Conservation (phyloP, 2,888 invertebrate species). For the Osedax frankpressi region DNA sequence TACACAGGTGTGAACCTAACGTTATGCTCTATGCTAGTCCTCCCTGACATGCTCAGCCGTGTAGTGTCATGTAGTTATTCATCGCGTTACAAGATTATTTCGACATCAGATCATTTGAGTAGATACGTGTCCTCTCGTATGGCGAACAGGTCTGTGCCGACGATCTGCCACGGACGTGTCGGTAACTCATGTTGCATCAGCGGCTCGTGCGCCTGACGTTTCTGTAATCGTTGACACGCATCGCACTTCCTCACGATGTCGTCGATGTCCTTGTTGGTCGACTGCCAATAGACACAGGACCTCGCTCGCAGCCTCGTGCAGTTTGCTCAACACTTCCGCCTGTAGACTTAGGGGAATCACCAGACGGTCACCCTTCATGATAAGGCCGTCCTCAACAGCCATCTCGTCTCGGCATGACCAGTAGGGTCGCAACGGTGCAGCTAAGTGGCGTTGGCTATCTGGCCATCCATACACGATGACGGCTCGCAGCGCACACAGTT, state of each 20-base stretch:
- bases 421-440: conserved; percentile 16
- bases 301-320: background rate
- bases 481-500: background rate
- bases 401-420: conserved; percentile 21
- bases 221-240: background rate
- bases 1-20: no score
- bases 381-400: conserved; percentile 17
- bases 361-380: conserved; percentile 5
- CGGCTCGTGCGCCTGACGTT: background rate
- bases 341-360: conserved; percentile 3
- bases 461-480: conserved; percentile 11
- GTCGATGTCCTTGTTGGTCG: background rate
- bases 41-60: no score
- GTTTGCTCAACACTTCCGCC: background rate
- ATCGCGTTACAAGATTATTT: no score
- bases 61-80: no score
- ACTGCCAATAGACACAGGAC: conserved; percentile 1
- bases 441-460: conserved; percentile 5
- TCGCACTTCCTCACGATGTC: conserved; percentile 10
- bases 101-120: no score
- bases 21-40: no score
- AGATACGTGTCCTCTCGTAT: background rate
- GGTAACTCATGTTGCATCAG: background rate
- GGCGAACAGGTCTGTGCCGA: conserved; percentile 1
- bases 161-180: conserved; percentile 2